Base-by-base conservation (phyloP, 2,113 vertebrate species). In the Platichthys stellatus region DNA sequence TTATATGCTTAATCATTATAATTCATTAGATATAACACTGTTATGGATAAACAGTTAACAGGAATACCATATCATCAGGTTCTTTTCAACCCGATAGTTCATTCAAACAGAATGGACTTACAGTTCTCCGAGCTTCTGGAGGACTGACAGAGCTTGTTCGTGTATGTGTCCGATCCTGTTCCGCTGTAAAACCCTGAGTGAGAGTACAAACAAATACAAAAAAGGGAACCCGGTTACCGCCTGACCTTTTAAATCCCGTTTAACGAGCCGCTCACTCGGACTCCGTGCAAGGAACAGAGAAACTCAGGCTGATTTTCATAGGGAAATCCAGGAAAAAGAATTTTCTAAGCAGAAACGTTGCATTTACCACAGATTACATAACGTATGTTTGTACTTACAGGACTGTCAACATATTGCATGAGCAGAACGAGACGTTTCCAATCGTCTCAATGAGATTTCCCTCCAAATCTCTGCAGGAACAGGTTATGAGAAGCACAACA, bases 71-170 rank as follows among this genome's bases (percentile, higher is more conserved):
- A 43, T 43, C 12, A 13, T 40, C 11, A 43, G 9, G 11, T 40
- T 43, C 10, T 43, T 43, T 13, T 12, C 1, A 43, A 43, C 12
- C 10, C 3, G 40, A 2, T 3, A 43, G 40, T 43, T 20, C 47
- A 4, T 12, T 43, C 40, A 35, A 63, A 74, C 4, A 59, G 63
- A 64, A 62, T 54, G 1, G 57, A 97, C 97, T 96, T 92, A 99
- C 98, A 99, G 81, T 92, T 99, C 98, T 68, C 95, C 95, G 49
- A 99, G 92, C 87, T 94, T 96, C 35, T 93, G 95, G 21, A 98
- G 95, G 77, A 96, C 89, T n/a, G 95, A 94, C 77, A 99, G 97
- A 12, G 95, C 94, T 71, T 96, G 94, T 79, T 96, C 95, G 45
- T 94, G 93, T 79, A 98, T 88, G 35, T 94, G 89, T 64, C 84